Evolutionary conservation across 2,113 vertebrate genomes (phyloP).

Genomic region (Sinocyclocheilus maitianheensis): DNA sequence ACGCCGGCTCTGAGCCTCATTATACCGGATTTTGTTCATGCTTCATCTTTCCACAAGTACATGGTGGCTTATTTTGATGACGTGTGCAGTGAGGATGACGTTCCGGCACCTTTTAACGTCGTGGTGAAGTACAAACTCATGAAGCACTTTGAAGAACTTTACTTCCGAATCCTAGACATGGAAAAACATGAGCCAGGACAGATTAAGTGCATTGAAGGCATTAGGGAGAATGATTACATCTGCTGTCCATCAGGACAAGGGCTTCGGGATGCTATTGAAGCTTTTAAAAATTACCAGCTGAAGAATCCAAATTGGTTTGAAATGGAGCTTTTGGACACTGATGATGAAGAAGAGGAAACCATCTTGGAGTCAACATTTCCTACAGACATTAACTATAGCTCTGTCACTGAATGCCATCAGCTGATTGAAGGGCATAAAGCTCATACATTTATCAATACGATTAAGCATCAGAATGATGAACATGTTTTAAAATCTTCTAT

Average conservation of each 20-base stretch:
- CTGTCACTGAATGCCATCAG: constrained; percentile 17
- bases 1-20: constrained; percentile 86
- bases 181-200: constrained; percentile 86
- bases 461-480: constrained; percentile 2
- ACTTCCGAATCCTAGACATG: constrained; percentile 79
- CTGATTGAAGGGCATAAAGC: neutral
- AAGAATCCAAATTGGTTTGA: constrained; percentile 86
- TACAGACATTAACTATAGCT: neutral
- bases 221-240: constrained; percentile 75
- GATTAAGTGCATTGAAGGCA: constrained; percentile 78
- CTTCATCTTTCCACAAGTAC: constrained; percentile 85
- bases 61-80: constrained; percentile 88
- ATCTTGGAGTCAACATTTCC: neutral
- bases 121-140: constrained; percentile 84
- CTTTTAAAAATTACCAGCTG: constrained; percentile 80
- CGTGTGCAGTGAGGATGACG: constrained; percentile 78
- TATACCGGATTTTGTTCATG: constrained; percentile 83
- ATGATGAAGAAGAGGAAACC: constrained; percentile 60
- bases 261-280: constrained; percentile 79
- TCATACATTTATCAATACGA: neutral
- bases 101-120: constrained; percentile 85
- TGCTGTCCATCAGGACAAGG: constrained; percentile 75
- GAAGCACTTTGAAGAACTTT: constrained; percentile 74
- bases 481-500: neutral
- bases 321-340: constrained; percentile 71